Evolutionary conservation across 2,888 invertebrate genomes (phyloP).

Genomic region (Pandemis heparana): DNA sequence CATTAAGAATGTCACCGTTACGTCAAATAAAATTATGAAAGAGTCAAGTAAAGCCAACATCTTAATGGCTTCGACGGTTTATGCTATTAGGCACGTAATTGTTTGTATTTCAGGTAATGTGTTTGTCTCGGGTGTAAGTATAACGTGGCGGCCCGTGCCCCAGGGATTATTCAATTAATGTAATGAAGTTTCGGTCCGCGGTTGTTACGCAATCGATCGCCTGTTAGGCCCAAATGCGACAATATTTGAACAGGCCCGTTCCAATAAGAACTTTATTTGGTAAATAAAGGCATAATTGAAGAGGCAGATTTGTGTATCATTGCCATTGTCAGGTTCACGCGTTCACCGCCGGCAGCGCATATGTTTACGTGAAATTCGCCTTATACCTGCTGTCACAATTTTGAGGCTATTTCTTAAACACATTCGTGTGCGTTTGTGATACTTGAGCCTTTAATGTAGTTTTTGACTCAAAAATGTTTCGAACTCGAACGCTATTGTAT

Average conservation of each 20-base stretch:
- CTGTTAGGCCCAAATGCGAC: slow-evolving; percentile 49
- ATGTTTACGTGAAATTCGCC: no score
- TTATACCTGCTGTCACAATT: no score
- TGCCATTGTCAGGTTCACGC: background rate
- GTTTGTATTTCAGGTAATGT: slow-evolving; percentile 27
- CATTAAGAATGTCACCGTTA: background rate
- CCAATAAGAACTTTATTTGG: slow-evolving; percentile 32
- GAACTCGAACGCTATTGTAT: no score
- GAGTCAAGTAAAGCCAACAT: slow-evolving; percentile 1
- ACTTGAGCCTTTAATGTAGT: no score
- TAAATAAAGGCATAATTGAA: slow-evolving; percentile 18
- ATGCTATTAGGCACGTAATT: slow-evolving; percentile 17
- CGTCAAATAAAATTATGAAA: background rate
- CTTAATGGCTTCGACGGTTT: slow-evolving; percentile 12
- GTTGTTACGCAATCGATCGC: slow-evolving; percentile 54
- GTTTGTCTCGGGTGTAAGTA: slow-evolving; percentile 34
- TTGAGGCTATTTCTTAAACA: no score
- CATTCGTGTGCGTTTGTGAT: no score
- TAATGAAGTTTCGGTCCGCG: slow-evolving; percentile 57
- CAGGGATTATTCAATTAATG: slow-evolving; percentile 58
- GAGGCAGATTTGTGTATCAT: slow-evolving; percentile 17
- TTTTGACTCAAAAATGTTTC: no score
- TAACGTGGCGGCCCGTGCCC: slow-evolving; percentile 9
- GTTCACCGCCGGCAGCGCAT: no score
- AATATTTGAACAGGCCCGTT: slow-evolving; percentile 53